Evolutionary conservation across 2,797 vertebrate genomes (phyloP), one percentile per base, ranked within the genome.

Genomic region (Miichthys miiuy): DNA sequence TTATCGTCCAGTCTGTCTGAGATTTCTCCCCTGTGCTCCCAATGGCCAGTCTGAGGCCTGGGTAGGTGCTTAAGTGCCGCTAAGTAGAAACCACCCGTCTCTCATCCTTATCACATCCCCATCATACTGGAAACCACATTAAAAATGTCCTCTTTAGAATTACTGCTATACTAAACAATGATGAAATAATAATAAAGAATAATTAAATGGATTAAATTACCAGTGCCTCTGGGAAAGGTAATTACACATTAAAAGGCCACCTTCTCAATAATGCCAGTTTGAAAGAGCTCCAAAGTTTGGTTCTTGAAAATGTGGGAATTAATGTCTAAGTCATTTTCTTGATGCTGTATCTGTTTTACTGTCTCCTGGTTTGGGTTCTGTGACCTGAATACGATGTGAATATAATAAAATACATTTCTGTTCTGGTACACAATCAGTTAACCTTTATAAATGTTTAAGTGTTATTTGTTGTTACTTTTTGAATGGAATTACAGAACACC

Each of bases 141-240:
- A 63, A 25, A 56, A 41, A 46, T 55, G n/a, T 12, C 21, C 10
- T 69, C 13, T 21, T 30, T 44, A 25, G 46, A n/a, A 25, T 52
- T 47, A 60, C 11, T 44, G 46, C 48, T 63, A 62, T 21, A 34
- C 58, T 42, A 42, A 69, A 67, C 23, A 30, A 55, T n/a, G 1
- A 27, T 47, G 10, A 66, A 21, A 21, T 62, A 38, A 50, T 50
- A 63, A 69, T 51, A 34, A 44, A 14, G 14, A 78, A 60, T 34
- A 47, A 60, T 60, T 52, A 9, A 63, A 63, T 4, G 6, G 18
- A 30, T 47, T 13, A 60, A 38, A 68, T 57, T 30, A 38, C 5
- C 34, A n/a, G 16, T 30, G 50, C 42, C 30, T 23, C 18, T 51
- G 55, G 48, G 25, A 21, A 42, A 68, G 14, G 42, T 12, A 50